Base-by-base conservation (phyloP, 2,797 vertebrate species). In the Oreochromis mossambicus region DNA sequence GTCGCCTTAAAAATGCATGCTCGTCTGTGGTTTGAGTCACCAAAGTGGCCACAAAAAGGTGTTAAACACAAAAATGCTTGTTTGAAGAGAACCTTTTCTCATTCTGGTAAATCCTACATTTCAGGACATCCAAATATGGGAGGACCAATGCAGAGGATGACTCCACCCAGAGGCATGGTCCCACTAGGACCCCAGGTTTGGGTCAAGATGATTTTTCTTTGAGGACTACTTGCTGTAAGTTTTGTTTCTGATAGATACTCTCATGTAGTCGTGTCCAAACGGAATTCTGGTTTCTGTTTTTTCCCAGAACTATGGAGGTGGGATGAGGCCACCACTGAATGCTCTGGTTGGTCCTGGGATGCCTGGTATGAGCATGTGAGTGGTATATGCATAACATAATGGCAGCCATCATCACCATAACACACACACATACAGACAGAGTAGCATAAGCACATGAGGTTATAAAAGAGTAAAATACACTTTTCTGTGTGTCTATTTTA, bases 311-410 rank as follows among this genome's bases (percentile, higher is more conserved):
- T 98, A 98, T 94, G 98, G 97, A 95, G 98, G 98, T 92, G 98
- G 97, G 92, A 99, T 99, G 98, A 98, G 98, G 96, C 98, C 98
- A 92, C 98, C 98, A 41, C 97, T 99, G 91, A 99, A 98, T 93
- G 97, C 98, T 92, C 96, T 99, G 95, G 97, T 98, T 91, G 98
- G 98, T 85, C 98, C 98, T 5, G 98, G 97, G 88, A 99, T 99
- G 97, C 97, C 98, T 93, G 98, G 97, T 91, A 99, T 99, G 97
- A 99, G 97, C 96, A 99, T 99, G 98, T 98, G 96, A 97, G 98
- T 97, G 36, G 3, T 63, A 51, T 36, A n/a, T 43, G 55, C 15
- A 58, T 58, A n/a, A 32, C 46, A 5, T 52, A 11, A 56, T 63
- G 2, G 12, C 43, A 50, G 10, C 48, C 34, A 21, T 9, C 6